phyloP scores from a whole-genome alignment of 1,140 invertebrate genomes.

The Delia radicum region DNA sequence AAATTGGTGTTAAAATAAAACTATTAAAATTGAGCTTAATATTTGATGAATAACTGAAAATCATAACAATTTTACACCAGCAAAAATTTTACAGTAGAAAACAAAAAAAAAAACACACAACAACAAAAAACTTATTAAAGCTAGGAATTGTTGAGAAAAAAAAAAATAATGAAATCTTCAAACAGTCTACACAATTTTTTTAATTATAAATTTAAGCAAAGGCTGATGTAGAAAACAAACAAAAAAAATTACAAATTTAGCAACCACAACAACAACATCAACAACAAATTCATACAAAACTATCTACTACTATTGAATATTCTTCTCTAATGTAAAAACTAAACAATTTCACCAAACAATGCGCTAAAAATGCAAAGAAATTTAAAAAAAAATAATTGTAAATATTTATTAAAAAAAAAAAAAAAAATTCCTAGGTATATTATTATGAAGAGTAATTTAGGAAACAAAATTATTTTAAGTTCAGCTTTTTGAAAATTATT shows the following conservation, averaged over 20 bases:
- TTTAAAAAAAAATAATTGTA: slow-evolving; percentile 29
- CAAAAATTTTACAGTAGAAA: slow-evolving; percentile 36
- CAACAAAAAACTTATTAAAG: background rate
- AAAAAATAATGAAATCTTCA: background rate
- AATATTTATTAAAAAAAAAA: slow-evolving; percentile 15
- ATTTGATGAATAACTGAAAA: background rate
- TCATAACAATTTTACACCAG: slow-evolving; percentile 1
- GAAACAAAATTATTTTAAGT: slow-evolving; percentile 32
- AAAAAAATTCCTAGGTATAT: background rate
- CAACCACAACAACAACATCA: slow-evolving; percentile 6
- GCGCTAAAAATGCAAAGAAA: slow-evolving; percentile 30
- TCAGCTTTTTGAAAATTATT: background rate
- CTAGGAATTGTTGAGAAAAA: background rate
- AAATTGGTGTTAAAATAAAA: slow-evolving; percentile 1
- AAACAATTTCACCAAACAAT: slow-evolving; percentile 26
- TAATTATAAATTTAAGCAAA: slow-evolving; percentile 34
- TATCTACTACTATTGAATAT: background rate
- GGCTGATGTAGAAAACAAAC: slow-evolving; percentile 25
- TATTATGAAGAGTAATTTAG: too few relatives aligned
- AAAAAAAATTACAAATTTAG: slow-evolving; percentile 27
- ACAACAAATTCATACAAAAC: background rate
- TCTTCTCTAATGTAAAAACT: background rate
- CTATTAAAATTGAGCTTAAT: slow-evolving; percentile 1
- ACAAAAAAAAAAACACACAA: slow-evolving; percentile 27
- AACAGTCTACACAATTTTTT: background rate